Evolutionary conservation across 2,797 vertebrate genomes (phyloP), one percentile per base, ranked within the genome.

Genomic region (Urocyon cinereoargenteus): DNA sequence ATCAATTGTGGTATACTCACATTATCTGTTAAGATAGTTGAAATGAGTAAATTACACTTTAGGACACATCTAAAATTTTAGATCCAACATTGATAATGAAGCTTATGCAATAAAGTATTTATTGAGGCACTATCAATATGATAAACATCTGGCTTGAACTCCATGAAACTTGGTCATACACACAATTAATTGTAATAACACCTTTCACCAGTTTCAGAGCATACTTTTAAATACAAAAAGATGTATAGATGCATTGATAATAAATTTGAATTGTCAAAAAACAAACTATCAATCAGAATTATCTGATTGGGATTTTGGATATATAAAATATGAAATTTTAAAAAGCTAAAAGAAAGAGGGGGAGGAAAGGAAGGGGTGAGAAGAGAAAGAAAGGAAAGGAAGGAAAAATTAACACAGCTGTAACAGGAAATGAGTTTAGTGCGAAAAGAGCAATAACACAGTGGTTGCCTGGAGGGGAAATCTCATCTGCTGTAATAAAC

Each of bases 401-500:
- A 12, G 18, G 8, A 64, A 78, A 73, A 26, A 73, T 91, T 36
- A 90, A 64, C 53, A 79, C 13, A 75, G 45, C 14, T 82, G 15
- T 53, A 61, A 40, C 11, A 31, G 51, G 62, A 94, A 91, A 97
- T 62, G 75, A 34, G 8, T 77, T 91, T 75, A 77, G 19, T n/a
- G 53, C 78, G 62, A 92, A 86, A 94, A 78, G 70, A 81, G 21
- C 86, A 94, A n/a, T 87, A 95, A 61, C 15, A 24, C 24, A n/a
- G 59, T 15, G 51, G 24, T 22, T 94, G 14, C 68, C 62, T 90
- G 16, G 5, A 81, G 78, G 64, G 72, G 36, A 93, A 93, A 84
- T 45, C 34, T 97, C 36, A 87, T 97, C 34, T 92, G 78, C 94
- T 91, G 34, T 72, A 97, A 94, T 97, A 98, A 98, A 91, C 86